A percentile compares a stretch with the other conserved stretches of the same genome.
Evolutionary conservation across 2,888 invertebrate species (phyloP).

Genomic region (Nomada goodeniana): DNA sequence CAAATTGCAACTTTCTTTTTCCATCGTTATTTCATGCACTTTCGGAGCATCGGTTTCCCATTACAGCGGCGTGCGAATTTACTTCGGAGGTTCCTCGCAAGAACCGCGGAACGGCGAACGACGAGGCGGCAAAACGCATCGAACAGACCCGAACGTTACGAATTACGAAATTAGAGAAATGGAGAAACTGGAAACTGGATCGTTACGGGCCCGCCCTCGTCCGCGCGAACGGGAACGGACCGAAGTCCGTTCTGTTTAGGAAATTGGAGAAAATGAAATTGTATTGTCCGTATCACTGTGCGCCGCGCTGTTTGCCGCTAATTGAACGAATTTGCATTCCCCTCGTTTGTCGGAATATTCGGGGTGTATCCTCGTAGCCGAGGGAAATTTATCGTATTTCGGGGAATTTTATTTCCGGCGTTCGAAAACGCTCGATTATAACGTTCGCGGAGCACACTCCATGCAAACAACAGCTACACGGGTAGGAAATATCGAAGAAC

Average conservation of each 20-base stretch:
- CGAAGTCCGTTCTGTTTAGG: slow-evolving; percentile 21
- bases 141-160: slow-evolving; percentile 6
- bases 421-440: neutral
- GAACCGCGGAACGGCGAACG: no score
- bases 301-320: slow-evolving; percentile 5
- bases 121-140: neutral
- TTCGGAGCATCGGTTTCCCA: no score
- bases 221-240: neutral
- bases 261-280: slow-evolving; percentile 41
- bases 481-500: no score
- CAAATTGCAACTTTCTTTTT: no score
- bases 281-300: slow-evolving; percentile 8
- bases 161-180: slow-evolving; percentile 23
- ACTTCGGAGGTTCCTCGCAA: no score
- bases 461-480: no score
- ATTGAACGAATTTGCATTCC: slow-evolving; percentile 14
- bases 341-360: slow-evolving; percentile 30
- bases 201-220: slow-evolving; percentile 12
- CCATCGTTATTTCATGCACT: no score
- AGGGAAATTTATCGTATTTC: neutral
- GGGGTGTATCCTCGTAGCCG: neutral
- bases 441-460: neutral
- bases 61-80: no score
- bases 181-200: slow-evolving; percentile 9
- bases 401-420: neutral